Evolutionary conservation across 2,888 invertebrate species (phyloP), one percentile per base, ranked within the genome.

Genomic region (Agrochola litura): DNA sequence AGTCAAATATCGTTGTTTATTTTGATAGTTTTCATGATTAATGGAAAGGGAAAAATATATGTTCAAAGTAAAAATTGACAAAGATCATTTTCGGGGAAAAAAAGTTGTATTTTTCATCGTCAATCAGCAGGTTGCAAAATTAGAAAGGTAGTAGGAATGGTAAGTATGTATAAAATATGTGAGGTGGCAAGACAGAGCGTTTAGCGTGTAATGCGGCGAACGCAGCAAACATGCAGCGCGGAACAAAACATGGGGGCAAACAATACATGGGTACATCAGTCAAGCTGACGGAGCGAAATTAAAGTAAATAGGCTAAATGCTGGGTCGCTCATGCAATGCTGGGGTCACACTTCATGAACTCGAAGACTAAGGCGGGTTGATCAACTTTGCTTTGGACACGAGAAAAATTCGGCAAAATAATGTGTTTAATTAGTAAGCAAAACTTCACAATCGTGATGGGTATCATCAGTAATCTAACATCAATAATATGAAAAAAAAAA

Each of bases 211-310:
- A 90, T 90, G 92, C 92, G 93, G 93, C 92, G 93, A 89, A 90
- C 89, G 91, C 93, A 90, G 93, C 93, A 89, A 89, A 89, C 95
- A 94, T 94, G 95, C 95, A 92, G 94, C 92, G 89, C 93, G 91
- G 92, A 91, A 92, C 90, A 93, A 94, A 92, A 95, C 95, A 95
- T 95, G 95, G 94, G 94, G 94, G 94, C 91, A 93, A 93, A 95
- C 94, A 92, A 94, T 92, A 95, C 92, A 93, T 88, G 91, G 91
- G 89, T 85, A 92, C 91, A 92, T 95, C 90, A 94, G 94, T 92
- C 90, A 95, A 95, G 95, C 95, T 92, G 91, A 86, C 77, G 84
- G 86, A 82, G 88, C 79, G 83, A 89, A 89, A 80, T 81, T 78
- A 86, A 88, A 76, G 49, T 73, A 68, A 75, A 79, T 68, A 81